Base-by-base conservation (phyloP, 2,888 invertebrate species). In the Nemoura dubitans region DNA sequence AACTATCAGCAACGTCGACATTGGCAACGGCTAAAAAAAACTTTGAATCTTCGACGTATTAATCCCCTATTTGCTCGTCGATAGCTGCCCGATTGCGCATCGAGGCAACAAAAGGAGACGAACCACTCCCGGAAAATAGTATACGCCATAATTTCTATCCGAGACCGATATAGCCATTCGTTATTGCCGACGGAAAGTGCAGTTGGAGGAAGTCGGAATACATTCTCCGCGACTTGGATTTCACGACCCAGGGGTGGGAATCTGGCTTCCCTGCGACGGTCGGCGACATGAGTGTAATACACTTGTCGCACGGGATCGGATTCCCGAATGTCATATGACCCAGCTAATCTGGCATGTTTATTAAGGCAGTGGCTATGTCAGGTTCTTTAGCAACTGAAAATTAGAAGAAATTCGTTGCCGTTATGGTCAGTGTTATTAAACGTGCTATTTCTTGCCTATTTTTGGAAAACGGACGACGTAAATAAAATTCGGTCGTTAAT, bases 41-140 rank as follows among this genome's bases (percentile, higher is more conserved):
- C 78, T 25, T 78, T 27, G 28, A 3, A 16, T 30, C 81, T 30
- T 16, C 43, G 42, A 83, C 26, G 59, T 84, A 59, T 43, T 84
- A 84, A 84, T 84, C 84, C 84, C 59, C 26, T 27, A 84, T 59
- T 84, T 84, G 84, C 84, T 84, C 59, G 76, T 6, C 27, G 42
- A 36, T 59, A 10, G 83, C 43, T 76, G 59, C 84, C 84, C 83
- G 59, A 59, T 28, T 43, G 59, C 29, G 59, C 84, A 27, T 43
- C 25, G 59, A 84, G 27, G 59, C 84, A 84, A 84, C 84, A 84
- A 84, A 84, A 84, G 84, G 59, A 84, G 84, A 84, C 76, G 84
- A 59, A 84, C 84, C 26, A n/a, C 21, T n/a, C 84, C 59, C 59
- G 59, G 26, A 21, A 59, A 43, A n/a, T 59, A 59, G 84, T 27